Evolutionary conservation across 2,888 invertebrate genomes (phyloP), one percentile per base, ranked within the genome.

Genomic region (Eristalis intricaria): DNA sequence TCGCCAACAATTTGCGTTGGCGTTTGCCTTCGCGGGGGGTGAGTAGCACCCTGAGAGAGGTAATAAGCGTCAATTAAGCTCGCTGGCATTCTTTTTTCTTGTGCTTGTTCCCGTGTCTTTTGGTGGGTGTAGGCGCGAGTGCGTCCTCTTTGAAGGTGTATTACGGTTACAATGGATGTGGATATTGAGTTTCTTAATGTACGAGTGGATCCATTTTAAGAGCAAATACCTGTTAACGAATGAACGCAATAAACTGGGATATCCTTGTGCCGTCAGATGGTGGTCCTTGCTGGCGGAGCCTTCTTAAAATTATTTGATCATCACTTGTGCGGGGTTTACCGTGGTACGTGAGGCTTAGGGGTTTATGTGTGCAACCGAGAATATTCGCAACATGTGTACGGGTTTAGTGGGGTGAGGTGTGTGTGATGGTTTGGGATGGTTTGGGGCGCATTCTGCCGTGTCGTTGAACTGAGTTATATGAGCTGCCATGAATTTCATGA

Each of bases 21-120:
- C 23, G 23, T 3, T 23, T 2, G 26, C 4, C 7, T 26, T 22
- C 11, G 2, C 23, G 23, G 3, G 60, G 3, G 3, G 23, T 26
- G 60, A 1, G 4, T 0, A 10, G 13, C 19, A 19, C 3, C 15
- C 15, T 23, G 68, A 58, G 56, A 64, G 60, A 75, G 73, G 84
- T 87, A 84, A 84, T 84, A 80, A 84, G 84, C 84, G 76, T 87
- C 87, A 87, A 87, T 87, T 83, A 87, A 87, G 84, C 60, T 80
- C 63, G 50, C 19, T 50, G 19, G n/a, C 5, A 32, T 77, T 77
- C 66, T 26, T 78, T 73, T 68, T 56, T 38, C n/a, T n/a, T n/a
- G n/a, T 43, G 23, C 35, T 32, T 10, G 32, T 4, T 4, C 8
- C 32, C 32, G 8, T 32, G 32, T 32, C 8, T 32, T 10, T 43